phyloP scores from a whole-genome alignment of 2,888 invertebrate genomes.

The Conops quadrifasciatus region DNA sequence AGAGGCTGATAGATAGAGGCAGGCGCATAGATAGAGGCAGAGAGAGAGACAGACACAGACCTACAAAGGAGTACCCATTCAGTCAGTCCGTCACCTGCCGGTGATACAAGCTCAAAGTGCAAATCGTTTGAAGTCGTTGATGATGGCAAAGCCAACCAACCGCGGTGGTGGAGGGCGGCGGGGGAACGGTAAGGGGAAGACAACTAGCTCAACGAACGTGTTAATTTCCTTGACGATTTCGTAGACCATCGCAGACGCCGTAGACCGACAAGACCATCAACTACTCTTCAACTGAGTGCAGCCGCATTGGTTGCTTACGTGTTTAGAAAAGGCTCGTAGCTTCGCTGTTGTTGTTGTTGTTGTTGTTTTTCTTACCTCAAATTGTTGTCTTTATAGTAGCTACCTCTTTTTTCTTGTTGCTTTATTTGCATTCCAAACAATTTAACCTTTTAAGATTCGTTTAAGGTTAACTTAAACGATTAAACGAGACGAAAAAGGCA shows the following conservation, averaged over 20 bases:
- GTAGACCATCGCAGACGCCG: slow-evolving; percentile 19
- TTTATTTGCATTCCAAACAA: slow-evolving; percentile 22
- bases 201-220: slow-evolving; percentile 36
- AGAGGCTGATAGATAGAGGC: too few species aligned
- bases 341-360: slow-evolving; percentile 11
- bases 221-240: slow-evolving; percentile 42
- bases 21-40: neutral
- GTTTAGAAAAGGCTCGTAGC: too few species aligned
- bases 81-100: too few species aligned
- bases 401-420: neutral
- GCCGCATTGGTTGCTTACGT: too few species aligned
- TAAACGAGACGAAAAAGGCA: neutral
- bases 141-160: neutral
- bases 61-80: too few species aligned
- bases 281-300: too few species aligned
- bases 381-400: slow-evolving; percentile 4
- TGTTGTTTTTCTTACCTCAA: neutral
- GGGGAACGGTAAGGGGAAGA: neutral
- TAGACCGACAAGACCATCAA: too few species aligned
- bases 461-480: neutral
- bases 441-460: neutral
- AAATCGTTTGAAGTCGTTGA: neutral
- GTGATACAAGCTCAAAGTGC: too few species aligned
- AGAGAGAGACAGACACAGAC: too few species aligned
- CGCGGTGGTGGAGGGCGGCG: neutral